Base-by-base conservation (phyloP, 1,140 invertebrate genomes). In the Cherax quadricarinatus region DNA sequence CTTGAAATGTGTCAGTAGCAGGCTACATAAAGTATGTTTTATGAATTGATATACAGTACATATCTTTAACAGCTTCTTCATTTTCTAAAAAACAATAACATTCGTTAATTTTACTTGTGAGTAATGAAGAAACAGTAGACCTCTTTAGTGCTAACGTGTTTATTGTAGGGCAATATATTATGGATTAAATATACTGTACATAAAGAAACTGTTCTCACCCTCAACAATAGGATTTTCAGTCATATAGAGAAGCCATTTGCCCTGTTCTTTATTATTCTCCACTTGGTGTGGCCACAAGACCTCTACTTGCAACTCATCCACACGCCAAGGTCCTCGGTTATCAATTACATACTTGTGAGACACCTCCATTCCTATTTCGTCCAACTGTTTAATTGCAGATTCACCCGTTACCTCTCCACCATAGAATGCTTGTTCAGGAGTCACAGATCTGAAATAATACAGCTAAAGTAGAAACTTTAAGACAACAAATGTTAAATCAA, bases 231-330 rank as follows among this genome's bases (percentile, higher is more conserved):
- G 98, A 9, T 96, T 94, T 91, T 97, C 97, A 95, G 98, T 98
- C 75, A 98, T 96, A 94, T 99, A 99, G 0, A 99, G 95, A 16
- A 99, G 95, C 97, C 98, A 98, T 95, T 99, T 99, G 75, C 98
- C 98, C 94, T 97, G 96, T 18, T 95, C 94, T 93, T 96, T 97
- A 21, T 97, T 96, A 94, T 97, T 98, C 41, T 97, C 97, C 1
- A 99, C 97, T 95, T 99, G 98, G 94, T 97, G 97, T 0, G 98
- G 98, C 98, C 98, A 99, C 3, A 96, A 96, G 90, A 99, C 97
- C 51, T 96, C 95, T n/a, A 99, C 96, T 94, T 97, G 96, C 0
- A 99, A 95, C 57, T 96, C 96, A 10, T 96, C 96, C 4, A 98
- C 97, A 94, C 96, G 96, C 96, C 98, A 98, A 0, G 98, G 97